Conservation (phyloP, 2,888 invertebrate species). For the Dynastes hyllus region DNA sequence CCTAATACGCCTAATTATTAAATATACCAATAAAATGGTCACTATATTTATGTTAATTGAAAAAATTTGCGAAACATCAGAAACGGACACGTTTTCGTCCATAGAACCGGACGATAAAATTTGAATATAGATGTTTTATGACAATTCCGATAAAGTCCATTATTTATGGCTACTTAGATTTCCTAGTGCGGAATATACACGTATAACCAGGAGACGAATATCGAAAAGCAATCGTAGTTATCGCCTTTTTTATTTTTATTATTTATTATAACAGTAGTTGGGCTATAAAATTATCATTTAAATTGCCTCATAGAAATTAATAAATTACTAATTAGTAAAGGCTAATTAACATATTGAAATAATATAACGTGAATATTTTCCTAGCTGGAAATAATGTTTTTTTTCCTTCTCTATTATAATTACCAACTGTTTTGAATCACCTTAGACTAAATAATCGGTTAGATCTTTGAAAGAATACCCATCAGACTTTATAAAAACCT, state of each 20-base stretch:
- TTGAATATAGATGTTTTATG: slow-evolving; percentile 5
- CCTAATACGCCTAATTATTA: neutral
- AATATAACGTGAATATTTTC: neutral
- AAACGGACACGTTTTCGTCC: neutral
- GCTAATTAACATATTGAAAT: slow-evolving; percentile 1
- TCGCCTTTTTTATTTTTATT: slow-evolving; percentile 4
- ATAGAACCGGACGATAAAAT: neutral
- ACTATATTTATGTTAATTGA: neutral
- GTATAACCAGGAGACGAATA: neutral
- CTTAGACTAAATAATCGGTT: too few relatives aligned
- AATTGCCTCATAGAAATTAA: slow-evolving; percentile 31
- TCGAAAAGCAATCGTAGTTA: neutral
- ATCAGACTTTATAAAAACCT: too few relatives aligned
- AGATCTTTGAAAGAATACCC: too few relatives aligned
- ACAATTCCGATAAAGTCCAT: neutral
- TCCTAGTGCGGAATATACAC: neutral
- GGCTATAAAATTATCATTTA: slow-evolving; percentile 30
- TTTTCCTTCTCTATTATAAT: too few relatives aligned
- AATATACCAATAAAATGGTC: neutral
- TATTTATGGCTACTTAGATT: neutral
- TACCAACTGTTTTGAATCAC: too few relatives aligned
- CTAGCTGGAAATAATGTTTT: neutral
- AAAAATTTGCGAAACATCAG: neutral
- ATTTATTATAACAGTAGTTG: slow-evolving; percentile 33
- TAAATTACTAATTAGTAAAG: slow-evolving; percentile 36